Evolutionary conservation across 2,888 invertebrate species (phyloP).

Genomic region (Meghimatium bilineatum): DNA sequence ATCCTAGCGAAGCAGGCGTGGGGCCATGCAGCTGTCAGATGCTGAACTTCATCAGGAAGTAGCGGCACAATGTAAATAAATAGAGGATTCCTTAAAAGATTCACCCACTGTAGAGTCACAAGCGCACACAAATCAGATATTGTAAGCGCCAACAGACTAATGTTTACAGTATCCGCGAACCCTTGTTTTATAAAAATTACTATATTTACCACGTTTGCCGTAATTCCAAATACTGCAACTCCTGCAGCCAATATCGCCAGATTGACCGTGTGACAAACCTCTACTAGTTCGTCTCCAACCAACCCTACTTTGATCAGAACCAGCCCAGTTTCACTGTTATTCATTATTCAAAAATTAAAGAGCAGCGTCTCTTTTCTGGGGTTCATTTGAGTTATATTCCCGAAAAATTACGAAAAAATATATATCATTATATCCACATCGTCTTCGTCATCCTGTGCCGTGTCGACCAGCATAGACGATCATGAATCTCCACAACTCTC

Average conservation of each 20-base stretch:
- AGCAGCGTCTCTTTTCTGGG: too few species aligned
- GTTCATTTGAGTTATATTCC: too few species aligned
- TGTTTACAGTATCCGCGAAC: not conserved
- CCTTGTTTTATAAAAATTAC: constrained; percentile 21
- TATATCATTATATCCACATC: too few species aligned
- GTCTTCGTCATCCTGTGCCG: too few species aligned
- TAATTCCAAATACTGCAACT: constrained; percentile 12
- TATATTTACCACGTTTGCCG: not conserved
- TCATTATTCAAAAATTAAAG: not conserved
- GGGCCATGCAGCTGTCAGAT: constrained; percentile 16
- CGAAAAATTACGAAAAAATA: too few species aligned
- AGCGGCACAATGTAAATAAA: constrained; percentile 12
- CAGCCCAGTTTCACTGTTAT: not conserved
- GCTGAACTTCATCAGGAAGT: constrained; percentile 11
- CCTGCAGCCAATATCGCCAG: not conserved
- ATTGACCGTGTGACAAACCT: constrained; percentile 9
- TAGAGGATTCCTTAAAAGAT: not conserved
- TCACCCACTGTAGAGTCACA: constrained; percentile 9
- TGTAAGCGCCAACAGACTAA: not conserved
- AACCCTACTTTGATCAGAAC: not conserved
- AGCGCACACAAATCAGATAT: constrained; percentile 6
- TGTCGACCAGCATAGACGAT: too few species aligned
- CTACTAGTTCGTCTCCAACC: not conserved
- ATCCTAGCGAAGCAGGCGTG: constrained; percentile 24
- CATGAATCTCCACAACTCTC: too few species aligned